Evolutionary conservation across 37 sponge, comb jelly and placozoan genomes (phyloP), one percentile per base, ranked within the genome.

Genomic region (Eunapius fragilis): DNA sequence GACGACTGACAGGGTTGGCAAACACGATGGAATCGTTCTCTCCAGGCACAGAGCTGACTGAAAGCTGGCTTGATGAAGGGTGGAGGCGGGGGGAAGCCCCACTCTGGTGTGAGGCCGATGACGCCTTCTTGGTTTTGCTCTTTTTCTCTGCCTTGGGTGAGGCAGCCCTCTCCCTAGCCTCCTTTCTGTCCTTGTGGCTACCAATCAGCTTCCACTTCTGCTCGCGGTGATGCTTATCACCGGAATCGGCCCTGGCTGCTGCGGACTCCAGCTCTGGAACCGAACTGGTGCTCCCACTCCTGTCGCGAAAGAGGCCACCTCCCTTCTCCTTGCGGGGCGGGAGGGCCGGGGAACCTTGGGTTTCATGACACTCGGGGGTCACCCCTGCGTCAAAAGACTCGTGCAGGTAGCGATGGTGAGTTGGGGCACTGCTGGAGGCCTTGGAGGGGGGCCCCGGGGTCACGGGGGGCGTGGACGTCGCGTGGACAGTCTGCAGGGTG

Each of bases 341-440:
- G 38, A 78, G 48, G 12, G 35, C 47, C 2, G 78, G 78, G 78
- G 78, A 78, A 58, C 19, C 14, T 19, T 6, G 31, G 6, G 19
- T 47, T 23, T 76, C 35, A 19, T 35, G 3, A 0, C 26, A 17
- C 41, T 76, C 36, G 17, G 9, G 14, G 19, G 17, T 75, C 25
- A 38, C 58, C 4, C 35, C n/a, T 68, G 4, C 33, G 9, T 83
- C 31, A 72, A 32, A 32, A 31, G 23, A 32, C 48, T 71, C 27
- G 27, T 78, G 47, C 28, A 48, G 78, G 35, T 68, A 70, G 17
- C 48, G 26, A 9, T 76, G 74, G 25, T 2, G 25, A 0, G 76
- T 69, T 35, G 76, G 25, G 74, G 47, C 74, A 4, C n/a, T 84
- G 75, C 49, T 74, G 74, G 28, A 84, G 48, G 67, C 67, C 76